Conservation (phyloP, 2,113 vertebrate genomes). For the Sylvia atricapilla region DNA sequence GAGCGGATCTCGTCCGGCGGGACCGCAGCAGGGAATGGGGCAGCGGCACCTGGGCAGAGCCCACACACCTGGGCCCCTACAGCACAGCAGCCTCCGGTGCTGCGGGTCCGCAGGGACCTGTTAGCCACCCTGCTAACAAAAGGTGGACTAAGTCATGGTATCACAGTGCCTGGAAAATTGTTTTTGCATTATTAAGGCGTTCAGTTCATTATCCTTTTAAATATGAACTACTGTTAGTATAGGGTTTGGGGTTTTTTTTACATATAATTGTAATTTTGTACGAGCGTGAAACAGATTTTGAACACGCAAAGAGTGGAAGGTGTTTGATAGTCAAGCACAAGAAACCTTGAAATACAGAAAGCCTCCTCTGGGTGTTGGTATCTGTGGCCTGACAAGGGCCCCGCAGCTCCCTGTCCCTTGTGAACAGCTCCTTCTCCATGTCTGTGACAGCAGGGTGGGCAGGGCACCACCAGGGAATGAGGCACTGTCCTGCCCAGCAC, state of each 20-base stretch:
- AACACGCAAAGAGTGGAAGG: background rate
- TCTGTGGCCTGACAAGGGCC: background rate
- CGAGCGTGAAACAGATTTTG: background rate
- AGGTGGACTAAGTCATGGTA: accelerated
- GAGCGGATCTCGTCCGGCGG: background rate
- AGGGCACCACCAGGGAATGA: background rate
- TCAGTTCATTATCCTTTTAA: background rate
- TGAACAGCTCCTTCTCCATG: accelerated
- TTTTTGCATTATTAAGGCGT: accelerated
- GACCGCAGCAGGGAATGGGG: accelerated
- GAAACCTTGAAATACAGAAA: accelerated
- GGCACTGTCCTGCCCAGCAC: background rate
- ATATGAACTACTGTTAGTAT: accelerated
- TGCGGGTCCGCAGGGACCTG: accelerated
- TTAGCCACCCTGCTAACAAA: background rate
- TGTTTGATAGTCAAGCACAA: background rate
- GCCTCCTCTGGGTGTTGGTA: background rate
- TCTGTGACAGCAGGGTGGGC: background rate
- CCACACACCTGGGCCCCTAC: accelerated
- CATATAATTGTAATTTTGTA: background rate
- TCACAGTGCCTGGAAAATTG: accelerated
- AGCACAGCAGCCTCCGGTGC: accelerated
- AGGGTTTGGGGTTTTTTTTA: too few species aligned
- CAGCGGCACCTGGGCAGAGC: background rate
- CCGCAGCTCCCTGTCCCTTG: accelerated